These are phyloP conservation scores for Nibea albiflora DNA, from an alignment of 2,113 vertebrate genomes.

Conservation along the genomic window DNA sequence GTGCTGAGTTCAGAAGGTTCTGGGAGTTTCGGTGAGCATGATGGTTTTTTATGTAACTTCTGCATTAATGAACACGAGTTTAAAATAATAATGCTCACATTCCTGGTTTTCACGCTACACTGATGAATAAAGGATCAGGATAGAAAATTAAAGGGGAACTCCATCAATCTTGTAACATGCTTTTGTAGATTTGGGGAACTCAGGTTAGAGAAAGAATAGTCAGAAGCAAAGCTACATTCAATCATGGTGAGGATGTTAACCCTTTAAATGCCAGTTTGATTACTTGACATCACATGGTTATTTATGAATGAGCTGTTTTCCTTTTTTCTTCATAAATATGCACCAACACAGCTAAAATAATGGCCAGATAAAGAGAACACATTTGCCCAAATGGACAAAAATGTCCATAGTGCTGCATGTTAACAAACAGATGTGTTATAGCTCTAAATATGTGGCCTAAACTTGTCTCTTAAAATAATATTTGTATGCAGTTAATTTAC, in stretches of 20 bases:
- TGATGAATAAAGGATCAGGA: constrained; percentile 54
- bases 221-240: neutral
- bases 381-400: no score
- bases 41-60: constrained; percentile 44
- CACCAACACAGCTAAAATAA: no score
- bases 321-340: no score
- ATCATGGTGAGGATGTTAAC: no score
- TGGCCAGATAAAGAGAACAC: no score
- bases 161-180: neutral
- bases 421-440: neutral
- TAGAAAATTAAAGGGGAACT: constrained; percentile 25
- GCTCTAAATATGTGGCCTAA: neutral
- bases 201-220: neutral
- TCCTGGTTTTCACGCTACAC: constrained; percentile 31
- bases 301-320: no score
- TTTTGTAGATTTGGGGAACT: neutral
- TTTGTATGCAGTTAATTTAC: neutral
- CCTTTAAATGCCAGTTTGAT: no score
- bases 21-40: neutral
- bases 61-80: constrained; percentile 35
- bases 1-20: constrained; percentile 45
- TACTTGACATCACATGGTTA: no score
- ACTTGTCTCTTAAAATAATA: neutral
- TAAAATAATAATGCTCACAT: constrained; percentile 46
- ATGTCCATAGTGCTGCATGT: no score